Conservation (phyloP, 2,888 invertebrate genomes). For the Parapristionchus giblindavisi region DNA sequence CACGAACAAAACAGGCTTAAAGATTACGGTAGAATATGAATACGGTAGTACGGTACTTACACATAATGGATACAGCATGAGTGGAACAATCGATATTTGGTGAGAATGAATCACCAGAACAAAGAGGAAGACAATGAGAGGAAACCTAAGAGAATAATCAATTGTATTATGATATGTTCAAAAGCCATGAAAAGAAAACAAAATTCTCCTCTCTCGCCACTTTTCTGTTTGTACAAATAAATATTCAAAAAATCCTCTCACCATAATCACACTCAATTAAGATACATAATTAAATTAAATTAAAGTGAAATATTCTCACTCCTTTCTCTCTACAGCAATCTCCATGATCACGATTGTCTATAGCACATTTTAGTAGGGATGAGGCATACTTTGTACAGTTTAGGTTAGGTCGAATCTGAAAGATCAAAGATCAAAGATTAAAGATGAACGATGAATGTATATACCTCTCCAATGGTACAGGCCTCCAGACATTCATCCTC, state of each 20-base stretch:
- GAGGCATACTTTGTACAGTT: conserved; percentile 46
- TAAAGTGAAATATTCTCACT: no score
- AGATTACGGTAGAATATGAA: background rate
- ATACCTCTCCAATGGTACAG: conserved; percentile 48
- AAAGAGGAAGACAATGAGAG: conserved; percentile 48
- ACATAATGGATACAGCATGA: conserved; percentile 18
- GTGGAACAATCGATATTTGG: conserved; percentile 10
- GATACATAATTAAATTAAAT: no score
- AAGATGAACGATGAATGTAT: background rate
- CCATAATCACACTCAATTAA: no score
- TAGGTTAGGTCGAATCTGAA: background rate
- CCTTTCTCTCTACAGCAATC: conserved; percentile 51
- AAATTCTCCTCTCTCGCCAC: conserved; percentile 17
- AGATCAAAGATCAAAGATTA: background rate
- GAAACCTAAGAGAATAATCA: background rate
- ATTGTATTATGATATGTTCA: background rate
- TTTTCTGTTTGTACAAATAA: no score
- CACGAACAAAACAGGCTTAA: conserved; percentile 24
- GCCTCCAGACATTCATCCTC: conserved; percentile 48
- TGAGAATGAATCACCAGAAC: conserved; percentile 47
- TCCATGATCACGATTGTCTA: conserved; percentile 52
- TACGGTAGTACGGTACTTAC: background rate
- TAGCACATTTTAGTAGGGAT: conserved; percentile 51
- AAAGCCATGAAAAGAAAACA: background rate
- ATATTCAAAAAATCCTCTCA: no score